Evolutionary conservation across 2,113 vertebrate genomes (phyloP).

Genomic region (Talpa occidentalis): DNA sequence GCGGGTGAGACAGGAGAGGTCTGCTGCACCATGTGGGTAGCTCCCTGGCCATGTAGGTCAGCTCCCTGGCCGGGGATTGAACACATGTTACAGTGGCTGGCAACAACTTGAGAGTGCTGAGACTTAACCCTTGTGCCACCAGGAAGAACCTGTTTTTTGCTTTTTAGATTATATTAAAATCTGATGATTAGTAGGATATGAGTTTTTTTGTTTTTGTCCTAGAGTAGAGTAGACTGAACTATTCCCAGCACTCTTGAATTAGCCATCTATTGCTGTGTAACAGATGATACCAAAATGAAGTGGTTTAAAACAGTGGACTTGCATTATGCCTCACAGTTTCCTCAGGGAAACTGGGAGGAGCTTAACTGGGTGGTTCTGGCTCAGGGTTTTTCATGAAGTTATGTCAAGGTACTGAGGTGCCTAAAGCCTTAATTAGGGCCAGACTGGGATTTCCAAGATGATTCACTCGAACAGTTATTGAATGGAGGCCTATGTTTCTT

Average conservation of each 20-base stretch:
- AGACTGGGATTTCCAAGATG: background rate
- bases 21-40: no score
- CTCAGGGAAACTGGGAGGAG: background rate
- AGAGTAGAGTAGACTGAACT: background rate
- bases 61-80: no score
- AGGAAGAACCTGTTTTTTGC: background rate
- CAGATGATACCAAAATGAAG: conserved; percentile 10
- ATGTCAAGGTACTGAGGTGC: background rate
- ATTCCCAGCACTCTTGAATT: background rate
- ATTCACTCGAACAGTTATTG: background rate
- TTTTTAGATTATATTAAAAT: background rate
- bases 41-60: no score
- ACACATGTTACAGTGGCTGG: no score
- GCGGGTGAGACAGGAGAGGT: no score
- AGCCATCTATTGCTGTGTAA: background rate
- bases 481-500: conserved; percentile 8
- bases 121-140: no score
- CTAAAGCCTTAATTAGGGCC: background rate
- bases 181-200: background rate
- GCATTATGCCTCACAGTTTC: background rate
- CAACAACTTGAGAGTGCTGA: no score
- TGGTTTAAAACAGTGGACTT: background rate
- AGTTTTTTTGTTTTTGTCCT: background rate
- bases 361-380: background rate
- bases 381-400: background rate